phyloP scores from a whole-genome alignment of 2,888 invertebrate genomes.

The Periphyllus acericola region DNA sequence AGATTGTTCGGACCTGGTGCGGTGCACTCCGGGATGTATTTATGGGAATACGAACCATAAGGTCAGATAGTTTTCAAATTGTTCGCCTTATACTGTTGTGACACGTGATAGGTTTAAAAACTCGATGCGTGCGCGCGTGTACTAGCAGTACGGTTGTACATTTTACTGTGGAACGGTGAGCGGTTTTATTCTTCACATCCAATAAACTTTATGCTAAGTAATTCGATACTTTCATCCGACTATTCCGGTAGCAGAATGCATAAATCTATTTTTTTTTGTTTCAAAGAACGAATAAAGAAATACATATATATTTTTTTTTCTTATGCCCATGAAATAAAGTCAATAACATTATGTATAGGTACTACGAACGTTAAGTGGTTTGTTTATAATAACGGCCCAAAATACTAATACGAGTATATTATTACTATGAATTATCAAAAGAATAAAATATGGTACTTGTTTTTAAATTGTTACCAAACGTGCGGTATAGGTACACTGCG shows the following conservation, averaged over 20 bases:
- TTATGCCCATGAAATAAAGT: too few relatives aligned
- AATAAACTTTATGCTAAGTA: background rate
- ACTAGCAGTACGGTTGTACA: background rate
- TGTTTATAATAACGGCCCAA: too few relatives aligned
- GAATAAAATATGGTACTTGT: too few relatives aligned
- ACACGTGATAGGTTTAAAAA: background rate
- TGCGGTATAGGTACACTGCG: too few relatives aligned
- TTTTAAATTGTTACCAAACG: too few relatives aligned
- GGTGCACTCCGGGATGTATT: background rate
- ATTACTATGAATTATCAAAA: too few relatives aligned
- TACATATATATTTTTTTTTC: too few relatives aligned
- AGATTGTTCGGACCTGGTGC: too few relatives aligned
- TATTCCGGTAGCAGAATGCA: background rate
- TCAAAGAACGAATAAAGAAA: background rate
- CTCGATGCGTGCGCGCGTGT: background rate
- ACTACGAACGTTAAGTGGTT: too few relatives aligned
- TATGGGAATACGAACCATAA: background rate
- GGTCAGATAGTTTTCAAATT: background rate
- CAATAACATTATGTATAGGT: too few relatives aligned
- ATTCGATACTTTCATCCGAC: background rate
- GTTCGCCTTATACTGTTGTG: background rate
- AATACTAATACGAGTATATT: too few relatives aligned
- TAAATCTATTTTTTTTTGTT: background rate
- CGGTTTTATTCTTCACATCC: background rate
- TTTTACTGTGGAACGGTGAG: background rate